Evolutionary conservation across 2,113 vertebrate genomes (phyloP).

Genomic region (Poicephalus meyeri): DNA sequence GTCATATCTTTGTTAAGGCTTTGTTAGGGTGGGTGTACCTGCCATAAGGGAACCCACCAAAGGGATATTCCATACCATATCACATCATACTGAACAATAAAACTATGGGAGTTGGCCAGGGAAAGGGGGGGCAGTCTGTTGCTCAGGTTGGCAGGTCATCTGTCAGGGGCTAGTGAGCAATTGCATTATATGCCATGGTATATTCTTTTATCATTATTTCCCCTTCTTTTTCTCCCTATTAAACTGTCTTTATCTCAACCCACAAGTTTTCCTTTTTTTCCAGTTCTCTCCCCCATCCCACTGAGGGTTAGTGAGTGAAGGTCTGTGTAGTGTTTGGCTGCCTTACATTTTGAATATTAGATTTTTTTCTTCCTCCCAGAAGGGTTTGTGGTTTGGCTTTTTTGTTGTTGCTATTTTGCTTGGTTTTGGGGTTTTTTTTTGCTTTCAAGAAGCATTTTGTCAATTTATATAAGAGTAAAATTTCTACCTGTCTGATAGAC

Average conservation of each 20-base stretch:
- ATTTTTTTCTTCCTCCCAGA: not conserved
- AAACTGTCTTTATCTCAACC: not conserved
- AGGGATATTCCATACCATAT: not conserved
- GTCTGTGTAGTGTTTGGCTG: not conserved
- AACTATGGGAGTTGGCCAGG: not conserved
- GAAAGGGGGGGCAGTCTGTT: not conserved
- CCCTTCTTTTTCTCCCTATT: not conserved
- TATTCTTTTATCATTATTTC: not conserved
- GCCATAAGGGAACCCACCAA: not conserved
- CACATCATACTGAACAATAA: not conserved
- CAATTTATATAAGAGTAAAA: not conserved
- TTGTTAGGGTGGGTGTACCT: not conserved
- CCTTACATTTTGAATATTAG: not conserved
- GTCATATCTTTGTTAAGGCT: not conserved
- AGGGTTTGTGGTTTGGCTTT: not conserved
- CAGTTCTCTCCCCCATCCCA: not conserved
- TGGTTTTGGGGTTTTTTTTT: not conserved
- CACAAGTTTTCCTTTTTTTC: not conserved
- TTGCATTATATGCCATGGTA: not conserved
- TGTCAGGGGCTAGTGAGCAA: accelerated
- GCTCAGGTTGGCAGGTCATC: not conserved
- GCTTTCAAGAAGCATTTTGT: not conserved
- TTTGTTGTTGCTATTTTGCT: not conserved
- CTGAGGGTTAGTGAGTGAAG: not conserved
- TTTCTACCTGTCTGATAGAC: not conserved